Percentiles rank a stretch among this genome's conserved stretches.
These are phyloP conservation scores for Agrotis ipsilon DNA, from an alignment of 2,888 invertebrate genomes.

Conservation along the genomic window DNA sequence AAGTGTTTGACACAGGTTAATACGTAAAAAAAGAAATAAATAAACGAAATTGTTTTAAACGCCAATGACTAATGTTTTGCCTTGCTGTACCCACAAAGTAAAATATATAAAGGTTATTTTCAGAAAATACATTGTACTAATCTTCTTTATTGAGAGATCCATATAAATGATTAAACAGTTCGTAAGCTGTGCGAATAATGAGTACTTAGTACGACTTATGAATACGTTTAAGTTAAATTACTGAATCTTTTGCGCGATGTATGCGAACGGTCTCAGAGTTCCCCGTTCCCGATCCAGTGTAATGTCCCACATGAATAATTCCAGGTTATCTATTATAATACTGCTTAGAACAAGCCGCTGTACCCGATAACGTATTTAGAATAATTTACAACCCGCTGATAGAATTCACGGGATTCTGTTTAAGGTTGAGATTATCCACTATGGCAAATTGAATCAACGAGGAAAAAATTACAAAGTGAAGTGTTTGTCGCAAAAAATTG, in stretches of 20 bases:
- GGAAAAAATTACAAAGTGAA: constrained; percentile 46
- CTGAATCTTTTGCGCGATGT: constrained; percentile 60
- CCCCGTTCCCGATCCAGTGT: constrained; percentile 40
- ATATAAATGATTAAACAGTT: constrained; percentile 11
- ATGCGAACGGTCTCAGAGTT: constrained; percentile 63
- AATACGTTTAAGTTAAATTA: constrained; percentile 49
- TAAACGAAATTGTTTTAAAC: neutral
- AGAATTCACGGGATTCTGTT: constrained; percentile 51
- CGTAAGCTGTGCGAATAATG: constrained; percentile 36
- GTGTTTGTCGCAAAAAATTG: constrained; percentile 33
- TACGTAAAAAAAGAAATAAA: too few relatives aligned
- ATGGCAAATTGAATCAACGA: constrained; percentile 46
- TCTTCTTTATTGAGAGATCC: neutral
- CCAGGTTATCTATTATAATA: constrained; percentile 66
- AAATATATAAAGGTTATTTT: neutral
- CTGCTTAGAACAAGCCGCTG: constrained; percentile 52
- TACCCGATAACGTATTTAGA: constrained; percentile 64
- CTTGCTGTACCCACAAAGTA: too few relatives aligned
- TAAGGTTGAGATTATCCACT: constrained; percentile 53
- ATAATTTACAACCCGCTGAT: constrained; percentile 65
- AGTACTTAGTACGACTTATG: constrained; percentile 33
- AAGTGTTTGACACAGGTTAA: too few relatives aligned
- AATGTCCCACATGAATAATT: constrained; percentile 73
- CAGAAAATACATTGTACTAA: neutral
- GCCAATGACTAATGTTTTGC: neutral